A percentile compares a stretch with the other conserved stretches of the same genome.
phyloP scores from a whole-genome alignment of 2,888 invertebrate genomes.

The Drosophila algonquin region DNA sequence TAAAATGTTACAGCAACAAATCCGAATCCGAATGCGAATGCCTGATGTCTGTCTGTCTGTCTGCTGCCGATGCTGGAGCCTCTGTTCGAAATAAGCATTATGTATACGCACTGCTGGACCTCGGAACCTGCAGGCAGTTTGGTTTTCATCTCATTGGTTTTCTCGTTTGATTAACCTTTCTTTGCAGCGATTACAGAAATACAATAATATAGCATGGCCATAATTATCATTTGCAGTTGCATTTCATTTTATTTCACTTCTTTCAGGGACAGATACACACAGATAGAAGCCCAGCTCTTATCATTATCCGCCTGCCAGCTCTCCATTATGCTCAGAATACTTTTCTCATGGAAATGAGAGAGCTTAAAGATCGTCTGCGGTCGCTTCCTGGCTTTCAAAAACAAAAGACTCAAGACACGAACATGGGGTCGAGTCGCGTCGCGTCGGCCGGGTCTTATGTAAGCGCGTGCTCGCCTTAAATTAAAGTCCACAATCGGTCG shows the following conservation, averaged over 20 bases:
- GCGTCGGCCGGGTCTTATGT: slow-evolving; percentile 47
- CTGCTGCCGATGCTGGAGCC: slow-evolving; percentile 3
- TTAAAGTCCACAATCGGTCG: slow-evolving; percentile 56
- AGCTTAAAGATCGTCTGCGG: slow-evolving; percentile 40
- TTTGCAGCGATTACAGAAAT: slow-evolving; percentile 47
- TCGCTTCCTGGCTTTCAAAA: slow-evolving; percentile 57
- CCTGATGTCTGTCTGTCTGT: slow-evolving; percentile 1
- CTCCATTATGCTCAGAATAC: slow-evolving; percentile 32
- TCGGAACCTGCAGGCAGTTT: slow-evolving; percentile 54
- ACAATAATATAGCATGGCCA: slow-evolving; percentile 60
- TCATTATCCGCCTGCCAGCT: slow-evolving; percentile 1
- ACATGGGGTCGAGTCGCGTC: slow-evolving; percentile 31
- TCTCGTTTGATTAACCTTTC: slow-evolving; percentile 57
- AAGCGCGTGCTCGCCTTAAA: slow-evolving; percentile 70
- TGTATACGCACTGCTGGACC: slow-evolving; percentile 65
- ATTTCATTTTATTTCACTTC: slow-evolving; percentile 71
- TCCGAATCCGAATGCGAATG: slow-evolving; percentile 49
- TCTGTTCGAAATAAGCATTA: slow-evolving; percentile 51
- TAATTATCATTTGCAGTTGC: slow-evolving; percentile 70
- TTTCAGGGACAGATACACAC: neutral
- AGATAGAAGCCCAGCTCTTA: no score
- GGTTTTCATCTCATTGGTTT: neutral
- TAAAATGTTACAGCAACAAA: slow-evolving; percentile 48
- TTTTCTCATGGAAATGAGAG: slow-evolving; percentile 61
- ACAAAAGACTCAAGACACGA: slow-evolving; percentile 73